A percentile compares a stretch with the other conserved stretches of the same genome.
Conservation (phyloP, 1,140 invertebrate genomes). For the Papilio aristodemus region DNA sequence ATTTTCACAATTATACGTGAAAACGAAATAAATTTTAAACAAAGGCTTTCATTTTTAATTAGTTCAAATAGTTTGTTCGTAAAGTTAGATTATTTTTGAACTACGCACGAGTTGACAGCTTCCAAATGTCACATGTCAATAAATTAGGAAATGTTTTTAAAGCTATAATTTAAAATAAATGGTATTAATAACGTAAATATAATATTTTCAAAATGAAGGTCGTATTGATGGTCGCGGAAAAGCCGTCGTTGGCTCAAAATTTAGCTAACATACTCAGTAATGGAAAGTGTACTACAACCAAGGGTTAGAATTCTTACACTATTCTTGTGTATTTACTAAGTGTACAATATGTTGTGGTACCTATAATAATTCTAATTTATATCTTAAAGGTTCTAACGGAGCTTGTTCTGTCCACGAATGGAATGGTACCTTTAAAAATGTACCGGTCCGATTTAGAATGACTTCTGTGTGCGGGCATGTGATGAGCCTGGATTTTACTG, state of each 20-base stretch:
- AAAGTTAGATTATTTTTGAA: no score
- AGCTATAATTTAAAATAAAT: background rate
- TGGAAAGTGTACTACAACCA: slow-evolving; percentile 88
- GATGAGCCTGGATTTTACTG: slow-evolving; percentile 96
- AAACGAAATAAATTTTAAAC: no score
- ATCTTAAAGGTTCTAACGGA: slow-evolving; percentile 87
- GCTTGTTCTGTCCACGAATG: slow-evolving; percentile 97
- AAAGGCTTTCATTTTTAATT: no score
- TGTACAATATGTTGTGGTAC: background rate
- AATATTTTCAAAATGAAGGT: slow-evolving; percentile 86
- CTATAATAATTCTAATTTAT: slow-evolving; percentile 22
- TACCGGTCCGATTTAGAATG: slow-evolving; percentile 93
- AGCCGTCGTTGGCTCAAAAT: slow-evolving; percentile 97
- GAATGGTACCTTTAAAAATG: slow-evolving; percentile 89
- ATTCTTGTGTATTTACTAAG: background rate
- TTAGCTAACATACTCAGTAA: slow-evolving; percentile 97
- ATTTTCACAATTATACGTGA: no score
- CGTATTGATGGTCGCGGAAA: slow-evolving; percentile 99
- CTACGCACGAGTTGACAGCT: no score
- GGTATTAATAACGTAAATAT: background rate
- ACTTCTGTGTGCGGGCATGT: slow-evolving; percentile 99
- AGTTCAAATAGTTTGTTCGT: no score
- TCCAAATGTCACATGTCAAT: background rate
- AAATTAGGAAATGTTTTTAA: background rate
- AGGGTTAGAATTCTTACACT: slow-evolving; percentile 84